These are phyloP conservation scores for Pristionchus mayeri DNA, from an alignment of 2,888 invertebrate species.

Conservation along the genomic window DNA sequence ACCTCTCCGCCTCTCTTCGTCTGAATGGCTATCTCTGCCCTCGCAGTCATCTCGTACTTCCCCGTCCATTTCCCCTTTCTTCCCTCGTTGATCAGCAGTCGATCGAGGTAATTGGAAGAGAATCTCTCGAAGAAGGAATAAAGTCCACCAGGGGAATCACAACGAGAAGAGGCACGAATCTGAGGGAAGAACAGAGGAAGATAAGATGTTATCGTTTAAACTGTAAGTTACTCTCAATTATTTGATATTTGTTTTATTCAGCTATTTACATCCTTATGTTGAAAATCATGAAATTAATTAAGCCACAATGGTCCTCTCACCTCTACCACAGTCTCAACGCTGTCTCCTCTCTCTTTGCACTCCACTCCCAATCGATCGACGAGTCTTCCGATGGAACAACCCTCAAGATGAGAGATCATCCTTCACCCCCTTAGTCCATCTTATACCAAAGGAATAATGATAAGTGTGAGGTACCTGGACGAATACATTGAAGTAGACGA, in stretches of 20 bases:
- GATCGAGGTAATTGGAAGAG: not conserved
- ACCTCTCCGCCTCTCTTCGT: slow-evolving; percentile 8
- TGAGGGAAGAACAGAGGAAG: too few relatives aligned
- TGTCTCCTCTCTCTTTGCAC: slow-evolving; percentile 77
- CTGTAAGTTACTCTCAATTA: too few relatives aligned
- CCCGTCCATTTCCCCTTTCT: not conserved
- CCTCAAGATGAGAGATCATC: too few relatives aligned
- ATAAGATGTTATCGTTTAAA: too few relatives aligned
- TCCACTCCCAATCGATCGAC: slow-evolving; percentile 94
- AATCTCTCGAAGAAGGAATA: not conserved
- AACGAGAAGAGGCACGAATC: not conserved
- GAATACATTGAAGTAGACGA: slow-evolving; percentile 98
- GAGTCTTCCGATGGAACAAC: slow-evolving; percentile 95
- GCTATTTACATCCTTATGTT: too few relatives aligned
- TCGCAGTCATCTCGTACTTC: not conserved
- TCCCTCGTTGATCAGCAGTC: slow-evolving; percentile 7
- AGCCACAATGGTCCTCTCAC: not conserved
- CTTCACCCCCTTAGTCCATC: too few relatives aligned
- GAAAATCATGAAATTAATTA: too few relatives aligned
- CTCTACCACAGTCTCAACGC: not conserved
- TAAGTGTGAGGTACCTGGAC: slow-evolving; percentile 83
- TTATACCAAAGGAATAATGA: too few relatives aligned
- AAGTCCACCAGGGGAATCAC: not conserved
- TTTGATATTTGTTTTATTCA: too few relatives aligned
- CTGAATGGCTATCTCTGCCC: not conserved